phyloP scores from a whole-genome alignment of 2,888 invertebrate species.

The Drosophila emarginata region DNA sequence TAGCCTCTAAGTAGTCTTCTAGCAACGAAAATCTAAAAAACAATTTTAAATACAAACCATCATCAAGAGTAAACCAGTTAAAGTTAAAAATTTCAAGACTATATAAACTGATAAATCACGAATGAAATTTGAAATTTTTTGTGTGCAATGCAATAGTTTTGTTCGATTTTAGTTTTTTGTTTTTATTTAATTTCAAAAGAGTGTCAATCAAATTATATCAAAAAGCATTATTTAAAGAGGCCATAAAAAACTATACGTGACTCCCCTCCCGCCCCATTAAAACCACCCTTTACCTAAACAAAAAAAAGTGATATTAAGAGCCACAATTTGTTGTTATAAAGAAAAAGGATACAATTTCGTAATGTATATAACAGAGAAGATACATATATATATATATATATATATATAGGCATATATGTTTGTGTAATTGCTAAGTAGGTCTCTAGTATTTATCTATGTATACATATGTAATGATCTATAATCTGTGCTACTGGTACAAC shows the following conservation, averaged over 20 bases:
- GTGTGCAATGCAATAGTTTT: constrained; percentile 59
- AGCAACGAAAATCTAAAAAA: constrained; percentile 25
- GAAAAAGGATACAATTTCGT: constrained; percentile 34
- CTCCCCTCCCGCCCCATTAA: constrained; percentile 38
- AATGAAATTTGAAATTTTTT: constrained; percentile 30
- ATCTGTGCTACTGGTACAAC: constrained; percentile 58
- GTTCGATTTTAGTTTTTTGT: constrained; percentile 11
- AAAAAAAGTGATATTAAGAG: constrained; percentile 70
- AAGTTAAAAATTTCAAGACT: constrained; percentile 10
- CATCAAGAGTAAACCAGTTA: constrained; percentile 52
- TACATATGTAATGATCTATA: constrained; percentile 53
- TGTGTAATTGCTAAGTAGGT: constrained; percentile 30
- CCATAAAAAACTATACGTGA: constrained; percentile 46
- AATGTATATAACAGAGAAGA: constrained; percentile 7
- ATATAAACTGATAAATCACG: constrained; percentile 4
- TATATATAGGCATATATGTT: constrained; percentile 21
- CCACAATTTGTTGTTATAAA: constrained; percentile 66
- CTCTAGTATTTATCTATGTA: constrained; percentile 36
- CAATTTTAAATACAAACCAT: constrained; percentile 5
- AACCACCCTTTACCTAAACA: neutral
- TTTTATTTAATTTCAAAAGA: too few relatives aligned
- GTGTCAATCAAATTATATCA: constrained; percentile 27
- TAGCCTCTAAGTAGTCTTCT: constrained; percentile 33
- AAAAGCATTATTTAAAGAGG: constrained; percentile 61
- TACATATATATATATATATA: constrained; percentile 20